These are phyloP conservation scores for Thera britannica DNA, from an alignment of 2,888 invertebrate species.

Conservation along the genomic window DNA sequence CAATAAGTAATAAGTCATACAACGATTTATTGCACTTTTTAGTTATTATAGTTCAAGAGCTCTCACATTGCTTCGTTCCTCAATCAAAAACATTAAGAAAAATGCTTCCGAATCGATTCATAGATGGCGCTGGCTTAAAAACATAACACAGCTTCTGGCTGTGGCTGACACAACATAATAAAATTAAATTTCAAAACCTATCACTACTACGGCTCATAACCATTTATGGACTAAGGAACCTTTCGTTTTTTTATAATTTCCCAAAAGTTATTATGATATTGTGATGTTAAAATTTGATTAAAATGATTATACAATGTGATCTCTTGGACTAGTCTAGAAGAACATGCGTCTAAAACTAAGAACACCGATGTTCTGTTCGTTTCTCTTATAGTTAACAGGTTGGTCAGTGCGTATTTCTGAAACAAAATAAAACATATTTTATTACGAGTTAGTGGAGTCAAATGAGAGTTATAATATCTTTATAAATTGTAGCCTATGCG, in stretches of 20 bases:
- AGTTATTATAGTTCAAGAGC: not conserved
- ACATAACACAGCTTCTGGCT: too few species aligned
- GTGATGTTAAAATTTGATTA: not conserved
- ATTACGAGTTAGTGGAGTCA: too few species aligned
- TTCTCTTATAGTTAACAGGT: not conserved
- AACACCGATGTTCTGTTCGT: slow-evolving; percentile 26
- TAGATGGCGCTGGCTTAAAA: too few species aligned
- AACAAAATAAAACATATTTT: not conserved
- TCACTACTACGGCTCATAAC: too few species aligned
- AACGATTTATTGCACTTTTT: slow-evolving; percentile 11
- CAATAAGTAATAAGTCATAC: not conserved
- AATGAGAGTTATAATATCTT: too few species aligned
- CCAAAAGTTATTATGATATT: not conserved
- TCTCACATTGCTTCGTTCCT: not conserved
- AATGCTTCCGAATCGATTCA: too few species aligned
- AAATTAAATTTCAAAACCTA: too few species aligned
- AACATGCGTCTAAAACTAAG: slow-evolving; percentile 38
- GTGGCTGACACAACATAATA: too few species aligned
- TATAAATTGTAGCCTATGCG: too few species aligned
- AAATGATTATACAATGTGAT: not conserved
- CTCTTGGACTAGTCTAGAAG: slow-evolving; percentile 21
- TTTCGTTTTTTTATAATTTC: too few species aligned
- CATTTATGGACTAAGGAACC: too few species aligned
- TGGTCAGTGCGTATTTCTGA: not conserved
- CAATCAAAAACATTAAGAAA: too few species aligned